Percentiles rank a stretch among this genome's conserved stretches.
Evolutionary conservation across 2,113 vertebrate genomes (phyloP).

Genomic region (Poecile atricapillus): DNA sequence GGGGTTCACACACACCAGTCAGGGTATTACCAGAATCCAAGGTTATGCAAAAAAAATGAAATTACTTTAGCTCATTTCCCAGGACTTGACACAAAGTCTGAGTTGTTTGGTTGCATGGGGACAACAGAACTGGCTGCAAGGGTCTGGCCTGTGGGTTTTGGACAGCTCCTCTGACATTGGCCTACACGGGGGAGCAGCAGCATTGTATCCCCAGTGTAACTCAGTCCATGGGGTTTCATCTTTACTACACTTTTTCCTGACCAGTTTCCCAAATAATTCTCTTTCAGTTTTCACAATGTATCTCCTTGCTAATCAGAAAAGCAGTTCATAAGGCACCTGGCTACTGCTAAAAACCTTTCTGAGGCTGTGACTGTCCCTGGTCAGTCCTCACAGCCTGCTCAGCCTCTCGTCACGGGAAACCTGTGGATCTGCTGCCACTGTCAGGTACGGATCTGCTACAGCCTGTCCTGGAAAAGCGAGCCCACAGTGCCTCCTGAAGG

Average conservation of each 20-base stretch:
- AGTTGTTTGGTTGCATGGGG: neutral
- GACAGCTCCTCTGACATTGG: neutral
- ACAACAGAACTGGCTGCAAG: neutral
- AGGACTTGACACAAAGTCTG: neutral
- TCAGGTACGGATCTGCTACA: constrained; percentile 1
- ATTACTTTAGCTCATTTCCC: neutral
- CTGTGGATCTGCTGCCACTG: constrained; percentile 17
- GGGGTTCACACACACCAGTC: neutral
- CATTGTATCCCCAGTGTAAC: neutral
- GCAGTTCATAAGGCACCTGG: neutral
- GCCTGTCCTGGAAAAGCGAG: constrained; percentile 13
- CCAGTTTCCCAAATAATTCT: neutral
- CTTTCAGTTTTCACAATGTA: neutral
- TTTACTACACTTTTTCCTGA: neutral
- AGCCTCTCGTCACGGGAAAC: constrained; percentile 26
- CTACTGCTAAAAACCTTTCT: neutral
- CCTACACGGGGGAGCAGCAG: neutral
- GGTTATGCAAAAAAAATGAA: neutral
- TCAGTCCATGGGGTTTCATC: neutral
- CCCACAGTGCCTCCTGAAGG: constrained; percentile 45
- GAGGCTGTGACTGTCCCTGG: neutral
- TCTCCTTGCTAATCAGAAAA: neutral
- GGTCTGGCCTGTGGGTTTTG: neutral
- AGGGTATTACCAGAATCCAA: neutral
- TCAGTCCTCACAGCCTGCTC: neutral